phyloP scores from a whole-genome alignment of 2,113 vertebrate species.

The Calidris pugnax region DNA sequence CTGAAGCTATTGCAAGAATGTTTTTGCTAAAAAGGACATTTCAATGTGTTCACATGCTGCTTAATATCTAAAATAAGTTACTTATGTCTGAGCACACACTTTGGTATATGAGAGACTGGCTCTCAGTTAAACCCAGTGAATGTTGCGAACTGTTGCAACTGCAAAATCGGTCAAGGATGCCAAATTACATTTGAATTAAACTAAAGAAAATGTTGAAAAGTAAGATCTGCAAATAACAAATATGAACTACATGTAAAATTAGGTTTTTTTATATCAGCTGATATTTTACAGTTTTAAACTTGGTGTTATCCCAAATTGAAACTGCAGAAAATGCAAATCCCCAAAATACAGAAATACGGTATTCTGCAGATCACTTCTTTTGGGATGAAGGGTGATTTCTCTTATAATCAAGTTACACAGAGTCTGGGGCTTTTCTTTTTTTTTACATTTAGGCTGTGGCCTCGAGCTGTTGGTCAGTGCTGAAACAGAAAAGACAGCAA shows the following conservation, averaged over 20 bases:
- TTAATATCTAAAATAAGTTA: conserved; percentile 56
- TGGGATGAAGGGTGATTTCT: not conserved
- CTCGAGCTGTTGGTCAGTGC: conserved; percentile 96
- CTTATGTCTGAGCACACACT: not conserved
- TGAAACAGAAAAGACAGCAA: conserved; percentile 93
- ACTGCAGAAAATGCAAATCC: not conserved
- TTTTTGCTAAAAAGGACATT: conserved; percentile 41
- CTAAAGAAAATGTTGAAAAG: not conserved
- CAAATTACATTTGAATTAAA: not conserved
- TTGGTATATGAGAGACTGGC: not conserved
- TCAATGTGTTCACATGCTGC: conserved; percentile 44
- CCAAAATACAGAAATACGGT: not conserved
- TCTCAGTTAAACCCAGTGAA: not conserved
- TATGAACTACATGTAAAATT: not conserved
- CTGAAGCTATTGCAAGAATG: conserved; percentile 68
- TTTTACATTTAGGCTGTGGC: conserved; percentile 85
- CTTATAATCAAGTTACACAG: not conserved
- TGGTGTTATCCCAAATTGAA: not conserved
- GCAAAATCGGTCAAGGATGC: not conserved
- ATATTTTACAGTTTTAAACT: not conserved
- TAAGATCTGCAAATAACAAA: not conserved
- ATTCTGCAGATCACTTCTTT: not conserved
- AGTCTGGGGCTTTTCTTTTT: not conserved
- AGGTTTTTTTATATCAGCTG: not conserved
- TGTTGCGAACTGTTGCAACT: not conserved